A percentile compares a stretch with the other conserved stretches of the same genome.
phyloP scores from a whole-genome alignment of 2,797 vertebrate species.

The Mormyrops attenuatus region DNA sequence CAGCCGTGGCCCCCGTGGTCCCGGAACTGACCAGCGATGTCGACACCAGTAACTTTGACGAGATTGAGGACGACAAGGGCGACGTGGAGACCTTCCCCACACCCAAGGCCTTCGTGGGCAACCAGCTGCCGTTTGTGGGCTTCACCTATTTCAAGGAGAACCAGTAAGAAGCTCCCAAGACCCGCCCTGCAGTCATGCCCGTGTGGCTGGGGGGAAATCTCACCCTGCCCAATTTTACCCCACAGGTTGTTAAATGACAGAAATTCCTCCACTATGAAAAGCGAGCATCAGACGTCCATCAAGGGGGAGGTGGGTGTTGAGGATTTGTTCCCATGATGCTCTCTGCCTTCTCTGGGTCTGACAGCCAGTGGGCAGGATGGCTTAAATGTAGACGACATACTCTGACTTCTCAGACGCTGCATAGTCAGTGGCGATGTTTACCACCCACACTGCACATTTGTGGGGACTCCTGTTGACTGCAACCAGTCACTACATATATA shows the following conservation, averaged over 20 bases:
- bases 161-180: slow-evolving; percentile 62
- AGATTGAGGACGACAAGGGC: slow-evolving; percentile 95
- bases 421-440: not conserved
- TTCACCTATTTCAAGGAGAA: slow-evolving; percentile 98
- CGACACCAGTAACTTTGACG: slow-evolving; percentile 98
- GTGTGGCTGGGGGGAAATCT: not conserved
- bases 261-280: slow-evolving; percentile 71
- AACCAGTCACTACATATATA: not conserved
- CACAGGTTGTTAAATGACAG: slow-evolving; percentile 79
- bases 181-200: not conserved
- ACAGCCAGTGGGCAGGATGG: not conserved
- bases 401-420: not conserved
- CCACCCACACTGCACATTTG: not conserved
- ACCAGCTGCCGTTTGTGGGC: slow-evolving; percentile 95
- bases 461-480: not conserved
- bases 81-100: slow-evolving; percentile 93
- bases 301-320: slow-evolving; percentile 71
- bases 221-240: not conserved
- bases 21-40: slow-evolving; percentile 95
- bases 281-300: slow-evolving; percentile 57
- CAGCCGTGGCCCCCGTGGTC: slow-evolving; percentile 91
- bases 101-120: slow-evolving; percentile 95
- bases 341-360: not conserved
- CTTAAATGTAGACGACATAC: not conserved
- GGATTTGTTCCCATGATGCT: not conserved